A percentile compares a stretch with the other conserved stretches of the same genome.
phyloP scores from a whole-genome alignment of 2,888 invertebrate species.

The Agriopis leucophaearia region DNA sequence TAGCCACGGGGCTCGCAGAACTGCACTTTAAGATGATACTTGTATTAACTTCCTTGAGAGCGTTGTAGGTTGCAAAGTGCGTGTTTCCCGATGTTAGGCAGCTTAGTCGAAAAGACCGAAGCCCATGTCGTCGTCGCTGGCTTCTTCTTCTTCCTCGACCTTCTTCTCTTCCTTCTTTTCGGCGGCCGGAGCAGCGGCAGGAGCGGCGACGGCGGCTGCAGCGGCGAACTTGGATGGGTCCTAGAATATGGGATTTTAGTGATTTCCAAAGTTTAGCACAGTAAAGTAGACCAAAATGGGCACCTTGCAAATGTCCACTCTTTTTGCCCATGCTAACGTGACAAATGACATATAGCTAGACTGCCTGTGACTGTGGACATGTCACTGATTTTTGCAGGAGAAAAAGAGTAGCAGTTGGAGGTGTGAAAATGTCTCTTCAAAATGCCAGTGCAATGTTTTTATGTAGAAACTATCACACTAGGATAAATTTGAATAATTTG shows the following conservation, averaged over 20 bases:
- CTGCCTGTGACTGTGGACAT: too few species aligned
- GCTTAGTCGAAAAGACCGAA: slow-evolving; percentile 96
- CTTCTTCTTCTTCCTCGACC: slow-evolving; percentile 93
- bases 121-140: slow-evolving; percentile 98
- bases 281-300: not conserved
- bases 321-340: too few species aligned
- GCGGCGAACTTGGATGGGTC: slow-evolving; percentile 98
- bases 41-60: slow-evolving; percentile 27
- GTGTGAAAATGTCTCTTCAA: slow-evolving; percentile 62
- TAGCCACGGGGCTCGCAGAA: slow-evolving; percentile 44
- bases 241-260: slow-evolving; percentile 67
- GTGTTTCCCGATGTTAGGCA: slow-evolving; percentile 36
- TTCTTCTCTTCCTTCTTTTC: slow-evolving; percentile 90
- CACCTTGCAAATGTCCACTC: too few species aligned
- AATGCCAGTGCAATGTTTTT: slow-evolving; percentile 73
- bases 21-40: slow-evolving; percentile 5
- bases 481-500: slow-evolving; percentile 73
- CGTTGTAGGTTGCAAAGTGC: slow-evolving; percentile 29
- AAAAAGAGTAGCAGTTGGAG: not conserved
- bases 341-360: too few species aligned
- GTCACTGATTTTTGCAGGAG: not conserved
- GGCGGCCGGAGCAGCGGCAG: slow-evolving; percentile 88
- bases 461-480: slow-evolving; percentile 62
- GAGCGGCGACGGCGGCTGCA: slow-evolving; percentile 86
- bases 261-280: not conserved